A percentile compares a stretch with the other conserved stretches of the same genome.
These are phyloP conservation scores for Ophonus ardosiacus DNA, from an alignment of 2,888 invertebrate genomes.

Conservation along the genomic window DNA sequence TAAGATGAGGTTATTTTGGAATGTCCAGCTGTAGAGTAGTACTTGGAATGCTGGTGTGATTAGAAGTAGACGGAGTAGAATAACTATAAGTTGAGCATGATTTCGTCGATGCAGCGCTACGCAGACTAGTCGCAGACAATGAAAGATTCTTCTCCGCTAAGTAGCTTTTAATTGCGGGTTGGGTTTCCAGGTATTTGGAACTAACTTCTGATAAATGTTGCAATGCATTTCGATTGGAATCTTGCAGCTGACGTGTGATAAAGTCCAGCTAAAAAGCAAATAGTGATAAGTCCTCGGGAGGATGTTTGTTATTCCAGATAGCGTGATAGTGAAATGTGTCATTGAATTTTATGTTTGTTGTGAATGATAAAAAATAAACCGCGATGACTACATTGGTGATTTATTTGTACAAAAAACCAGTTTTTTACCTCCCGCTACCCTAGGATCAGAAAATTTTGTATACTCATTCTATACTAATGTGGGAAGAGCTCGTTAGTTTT, in stretches of 20 bases:
- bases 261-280: slow-evolving; percentile 77
- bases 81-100: slow-evolving; percentile 31
- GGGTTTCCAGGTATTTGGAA: slow-evolving; percentile 69
- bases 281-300: slow-evolving; percentile 34
- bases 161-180: slow-evolving; percentile 71
- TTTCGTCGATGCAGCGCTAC: slow-evolving; percentile 1
- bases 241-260: slow-evolving; percentile 78
- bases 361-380: slow-evolving; percentile 39
- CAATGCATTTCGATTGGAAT: slow-evolving; percentile 78
- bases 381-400: slow-evolving; percentile 23
- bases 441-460: no score
- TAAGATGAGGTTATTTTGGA: slow-evolving; percentile 15
- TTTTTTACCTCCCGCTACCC: background rate
- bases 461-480: no score
- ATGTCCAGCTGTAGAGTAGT: slow-evolving; percentile 2
- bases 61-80: slow-evolving; percentile 14
- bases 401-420: slow-evolving; percentile 12
- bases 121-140: slow-evolving; percentile 67
- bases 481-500: no score
- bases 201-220: slow-evolving; percentile 79
- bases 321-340: slow-evolving; percentile 47
- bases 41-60: slow-evolving; percentile 42
- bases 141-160: slow-evolving; percentile 70
- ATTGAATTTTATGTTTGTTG: slow-evolving; percentile 28
- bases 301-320: slow-evolving; percentile 46